Evolutionary conservation across 2,113 vertebrate genomes (phyloP), one percentile per base, ranked within the genome.

Genomic region (Synchiropus splendidus): DNA sequence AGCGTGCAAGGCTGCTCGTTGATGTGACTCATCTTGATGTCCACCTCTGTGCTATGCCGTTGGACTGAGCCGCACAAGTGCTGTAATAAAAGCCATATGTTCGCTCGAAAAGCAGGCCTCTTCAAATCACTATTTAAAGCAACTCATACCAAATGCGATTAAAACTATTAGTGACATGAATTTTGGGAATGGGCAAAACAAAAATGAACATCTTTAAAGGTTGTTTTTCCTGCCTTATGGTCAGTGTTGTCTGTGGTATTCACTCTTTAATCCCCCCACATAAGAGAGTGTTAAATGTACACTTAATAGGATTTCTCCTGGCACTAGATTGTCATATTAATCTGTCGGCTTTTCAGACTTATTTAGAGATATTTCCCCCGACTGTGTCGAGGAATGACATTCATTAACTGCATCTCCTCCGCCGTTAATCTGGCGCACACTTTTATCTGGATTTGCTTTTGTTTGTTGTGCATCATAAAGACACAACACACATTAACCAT

Each of bases 21-120:
- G 72, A 67, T 74, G 70, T 75, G 74, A 74, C 78, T 81, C 75
- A 72, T 81, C 62, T 55, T 55, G 57, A 66, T 65, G 52, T 42
- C 55, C 64, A 58, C 54, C 15, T 47, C 39, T 9, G 27, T 44
- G 73, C 51, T 62, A 42, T 64, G 46, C 51, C 39, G 45, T 54
- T 42, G 39, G 48, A 58, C 60, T 62, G 53, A 42, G 51, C n/a
- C n/a, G n/a, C n/a, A n/a, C n/a, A 31, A 48, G 50, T 36, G 35
- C 48, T 59, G 48, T 27, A 27, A 27, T 27, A 16, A 16, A 44
- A 44, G 10, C 13, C 15, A 16, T 37, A 13, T 37, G 36, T 13
- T 37, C 14, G 15, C 31, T 37, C 32, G 42, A 44, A 12, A 16
- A 31, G 38, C n/a, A n/a, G n/a, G 21, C 8, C 21, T 27, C 4